These are phyloP conservation scores for Gambusia yucatana DNA, from an alignment of 2,797 vertebrate species.

Conservation along the genomic window DNA sequence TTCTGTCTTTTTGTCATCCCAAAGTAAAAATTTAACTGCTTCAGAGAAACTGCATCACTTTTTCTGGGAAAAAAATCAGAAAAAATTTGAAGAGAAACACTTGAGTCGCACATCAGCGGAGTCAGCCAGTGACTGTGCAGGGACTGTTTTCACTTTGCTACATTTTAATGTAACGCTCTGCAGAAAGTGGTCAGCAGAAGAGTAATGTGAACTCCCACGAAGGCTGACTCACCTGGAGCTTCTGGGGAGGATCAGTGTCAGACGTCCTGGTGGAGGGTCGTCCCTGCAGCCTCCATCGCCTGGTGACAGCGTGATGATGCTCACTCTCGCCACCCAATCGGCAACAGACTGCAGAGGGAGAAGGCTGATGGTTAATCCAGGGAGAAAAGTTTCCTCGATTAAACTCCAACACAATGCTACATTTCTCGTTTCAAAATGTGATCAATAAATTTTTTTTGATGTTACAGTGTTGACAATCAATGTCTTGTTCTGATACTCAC, in stretches of 20 bases:
- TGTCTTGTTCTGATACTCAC: neutral
- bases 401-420: neutral
- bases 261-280: constrained; percentile 55
- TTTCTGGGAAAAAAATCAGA: neutral
- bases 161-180: neutral
- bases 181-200: neutral
- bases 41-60: neutral
- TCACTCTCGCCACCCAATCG: constrained; percentile 84
- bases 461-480: neutral
- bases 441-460: neutral
- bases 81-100: neutral
- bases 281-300: constrained; percentile 67
- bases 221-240: constrained; percentile 78
- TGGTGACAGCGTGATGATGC: constrained; percentile 55
- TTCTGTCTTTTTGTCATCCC: neutral
- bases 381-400: neutral
- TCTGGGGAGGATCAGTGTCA: constrained; percentile 74
- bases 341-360: constrained; percentile 75
- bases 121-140: neutral
- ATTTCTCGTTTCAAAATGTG: neutral
- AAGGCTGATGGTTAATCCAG: neutral
- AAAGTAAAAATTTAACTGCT: neutral
- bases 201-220: neutral
- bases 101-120: neutral
- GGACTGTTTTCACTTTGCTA: neutral